Conservation (phyloP, 2,797 vertebrate species). For the Ptychadena robeensis region DNA sequence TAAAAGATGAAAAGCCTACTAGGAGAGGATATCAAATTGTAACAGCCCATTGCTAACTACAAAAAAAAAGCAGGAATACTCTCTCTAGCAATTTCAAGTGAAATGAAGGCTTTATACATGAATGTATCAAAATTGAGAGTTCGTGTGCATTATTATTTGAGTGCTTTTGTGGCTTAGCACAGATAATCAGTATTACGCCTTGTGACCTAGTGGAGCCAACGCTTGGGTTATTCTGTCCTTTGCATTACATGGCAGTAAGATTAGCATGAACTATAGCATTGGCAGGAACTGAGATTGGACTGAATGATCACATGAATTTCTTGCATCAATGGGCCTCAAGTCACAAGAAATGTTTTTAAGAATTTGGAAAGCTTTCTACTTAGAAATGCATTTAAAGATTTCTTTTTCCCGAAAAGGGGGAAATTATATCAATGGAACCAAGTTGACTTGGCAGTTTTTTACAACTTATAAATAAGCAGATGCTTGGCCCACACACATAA, state of each 20-base stretch:
- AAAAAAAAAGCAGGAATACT: background rate
- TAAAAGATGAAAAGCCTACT: background rate
- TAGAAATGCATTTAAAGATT: background rate
- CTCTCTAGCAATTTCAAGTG: background rate
- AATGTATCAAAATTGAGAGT: background rate
- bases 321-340: background rate
- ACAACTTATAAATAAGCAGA: background rate
- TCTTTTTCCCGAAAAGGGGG: no score
- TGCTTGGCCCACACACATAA: no score
- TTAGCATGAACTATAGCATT: background rate
- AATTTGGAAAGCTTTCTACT: background rate
- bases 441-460: no score
- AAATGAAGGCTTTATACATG: background rate
- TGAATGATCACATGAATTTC: background rate
- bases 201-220: background rate
- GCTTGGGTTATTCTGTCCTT: background rate
- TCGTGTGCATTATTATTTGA: background rate
- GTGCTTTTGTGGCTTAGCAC: background rate
- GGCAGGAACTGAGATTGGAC: background rate
- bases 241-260: background rate
- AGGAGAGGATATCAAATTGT: background rate
- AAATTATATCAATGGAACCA: no score
- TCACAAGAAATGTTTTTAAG: no score
- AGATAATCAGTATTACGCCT: background rate
- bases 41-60: background rate